A percentile compares a stretch with the other conserved stretches of the same genome.
These are phyloP conservation scores for Perdita meconis DNA, from an alignment of 2,888 invertebrate species.

Conservation along the genomic window DNA sequence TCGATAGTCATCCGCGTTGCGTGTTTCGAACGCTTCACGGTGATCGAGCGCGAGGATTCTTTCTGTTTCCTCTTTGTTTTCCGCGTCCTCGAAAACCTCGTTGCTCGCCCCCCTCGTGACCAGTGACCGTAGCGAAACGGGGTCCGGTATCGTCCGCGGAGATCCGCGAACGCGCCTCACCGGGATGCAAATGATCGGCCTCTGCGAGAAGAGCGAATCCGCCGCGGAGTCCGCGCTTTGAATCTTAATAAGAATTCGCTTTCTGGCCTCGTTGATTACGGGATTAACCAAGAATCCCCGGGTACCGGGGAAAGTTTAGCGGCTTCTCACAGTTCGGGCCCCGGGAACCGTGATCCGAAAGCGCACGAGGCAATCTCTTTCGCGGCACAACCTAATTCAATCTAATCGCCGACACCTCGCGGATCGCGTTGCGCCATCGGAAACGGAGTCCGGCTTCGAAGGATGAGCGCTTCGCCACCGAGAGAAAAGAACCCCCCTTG, in stretches of 20 bases:
- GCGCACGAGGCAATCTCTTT: conserved; percentile 53
- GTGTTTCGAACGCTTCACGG: conserved; percentile 20
- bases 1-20: not conserved
- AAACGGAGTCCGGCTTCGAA: conserved; percentile 36
- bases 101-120: not conserved
- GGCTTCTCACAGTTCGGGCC: conserved; percentile 74
- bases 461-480: conserved; percentile 59
- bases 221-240: conserved; percentile 40
- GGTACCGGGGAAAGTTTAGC: conserved; percentile 71
- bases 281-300: conserved; percentile 48
- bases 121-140: conserved; percentile 28
- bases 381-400: conserved; percentile 72
- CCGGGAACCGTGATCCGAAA: conserved; percentile 61
- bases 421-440: conserved; percentile 57
- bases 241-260: conserved; percentile 63
- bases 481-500: conserved; percentile 39
- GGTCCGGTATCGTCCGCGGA: conserved; percentile 26
- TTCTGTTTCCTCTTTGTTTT: conserved; percentile 28
- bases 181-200: conserved; percentile 52
- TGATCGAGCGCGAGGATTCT: conserved; percentile 6
- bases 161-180: conserved; percentile 46
- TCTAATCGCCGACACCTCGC: conserved; percentile 66
- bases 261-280: conserved; percentile 61
- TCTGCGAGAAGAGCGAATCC: conserved; percentile 11
- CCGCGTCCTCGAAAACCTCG: conserved; percentile 29